Evolutionary conservation across 2,113 vertebrate genomes (phyloP).

Genomic region (Cochlearius cochlearius): DNA sequence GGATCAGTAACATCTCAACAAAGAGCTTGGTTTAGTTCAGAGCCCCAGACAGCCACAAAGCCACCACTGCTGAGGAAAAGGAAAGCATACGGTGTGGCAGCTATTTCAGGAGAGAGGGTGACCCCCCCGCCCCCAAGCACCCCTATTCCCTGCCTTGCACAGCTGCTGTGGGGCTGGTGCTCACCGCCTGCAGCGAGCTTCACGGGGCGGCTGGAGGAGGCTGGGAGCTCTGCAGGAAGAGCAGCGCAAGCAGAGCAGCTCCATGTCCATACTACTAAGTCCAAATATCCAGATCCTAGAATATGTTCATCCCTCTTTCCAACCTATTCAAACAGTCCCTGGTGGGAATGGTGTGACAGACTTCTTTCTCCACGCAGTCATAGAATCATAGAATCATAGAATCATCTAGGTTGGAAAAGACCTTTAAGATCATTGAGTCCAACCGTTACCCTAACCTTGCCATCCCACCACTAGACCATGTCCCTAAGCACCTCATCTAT

Average conservation of each 20-base stretch:
- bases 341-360: neutral
- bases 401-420: no score
- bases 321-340: neutral
- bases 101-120: neutral
- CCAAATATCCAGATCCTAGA: neutral
- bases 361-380: neutral
- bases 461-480: no score
- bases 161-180: neutral
- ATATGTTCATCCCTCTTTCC: neutral
- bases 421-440: no score
- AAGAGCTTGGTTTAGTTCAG: neutral
- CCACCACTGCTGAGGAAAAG: neutral
- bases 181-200: neutral
- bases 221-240: neutral
- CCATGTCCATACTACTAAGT: neutral
- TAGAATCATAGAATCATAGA: no score
- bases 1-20: neutral
- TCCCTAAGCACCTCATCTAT: no score
- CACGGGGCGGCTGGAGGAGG: neutral
- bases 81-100: neutral
- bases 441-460: no score
- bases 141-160: neutral
- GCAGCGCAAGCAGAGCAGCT: neutral
- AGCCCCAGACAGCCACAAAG: neutral
- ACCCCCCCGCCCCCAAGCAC: neutral